Evolutionary conservation across 1,140 invertebrate genomes (phyloP), one percentile per base, ranked within the genome.

Genomic region (Bombus picipes): DNA sequence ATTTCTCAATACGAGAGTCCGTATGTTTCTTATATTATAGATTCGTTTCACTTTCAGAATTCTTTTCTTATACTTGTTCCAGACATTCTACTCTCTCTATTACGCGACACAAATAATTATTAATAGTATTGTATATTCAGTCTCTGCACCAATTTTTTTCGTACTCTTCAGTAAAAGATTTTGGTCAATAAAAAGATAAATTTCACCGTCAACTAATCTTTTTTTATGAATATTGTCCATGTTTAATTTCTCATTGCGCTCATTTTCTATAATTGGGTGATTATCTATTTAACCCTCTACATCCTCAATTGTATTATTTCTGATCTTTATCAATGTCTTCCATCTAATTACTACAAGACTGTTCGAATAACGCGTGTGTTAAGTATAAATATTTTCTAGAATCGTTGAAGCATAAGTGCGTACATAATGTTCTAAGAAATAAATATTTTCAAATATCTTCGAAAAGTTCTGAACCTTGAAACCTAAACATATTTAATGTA

Each of bases 21-120:
- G 65, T 18, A 8, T 32, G 65, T 66, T 66, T 66, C 65, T 66
- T 66, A 66, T 32, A 32, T 66, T 66, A 66, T 66, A 32, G 65
- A 66, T 66, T 66, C 65, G 65, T 66, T 66, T 66, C n/a, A 66
- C 65, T 66, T 66, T 66, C 65, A 15, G 65, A 66, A 18, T 53
- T 53, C 47, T 53, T 53, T 53, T 53, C 47, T 53, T 53, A 53
- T 32, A 66, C 13, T n/a, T 66, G 65, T 32, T 66, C 65, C 65
- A 18, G 15, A 66, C 65, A 32, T 32, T 32, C 65, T 66, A 32
- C 65, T 66, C 65, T 66, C 65, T 32, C 65, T 32, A 15, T 66
- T 66, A 65, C n/a, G 47, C 6, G 62, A n/a, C 13, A 66, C 62
- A 65, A 32, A 32, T 66, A 66, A 18, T 15, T 66, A 66, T 34